Evolutionary conservation across 2,113 vertebrate genomes (phyloP).

Genomic region (Synchiropus splendidus): DNA sequence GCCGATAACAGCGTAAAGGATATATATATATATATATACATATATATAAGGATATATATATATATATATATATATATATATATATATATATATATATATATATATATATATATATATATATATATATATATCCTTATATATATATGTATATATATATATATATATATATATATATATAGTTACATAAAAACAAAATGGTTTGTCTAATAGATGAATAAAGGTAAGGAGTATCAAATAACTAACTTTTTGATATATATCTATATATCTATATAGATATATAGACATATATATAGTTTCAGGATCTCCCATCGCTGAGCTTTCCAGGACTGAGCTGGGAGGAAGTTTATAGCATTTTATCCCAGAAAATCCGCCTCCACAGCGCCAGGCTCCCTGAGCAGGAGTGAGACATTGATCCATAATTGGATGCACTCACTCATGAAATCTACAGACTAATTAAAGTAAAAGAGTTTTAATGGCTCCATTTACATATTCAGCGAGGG

Average conservation of each 20-base stretch:
- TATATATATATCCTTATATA: too few species aligned
- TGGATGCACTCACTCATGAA: conserved; percentile 65
- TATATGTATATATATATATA: too few species aligned
- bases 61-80: neutral
- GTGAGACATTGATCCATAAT: conserved; percentile 71
- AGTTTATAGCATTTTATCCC: conserved; percentile 49
- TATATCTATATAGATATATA: too few species aligned
- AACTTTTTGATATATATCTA: too few species aligned
- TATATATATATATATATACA: neutral
- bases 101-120: too few species aligned
- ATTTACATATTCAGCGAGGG: conserved; percentile 56
- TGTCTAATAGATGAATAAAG: too few species aligned
- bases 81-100: too few species aligned
- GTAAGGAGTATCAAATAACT: too few species aligned
- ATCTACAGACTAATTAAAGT: conserved; percentile 69
- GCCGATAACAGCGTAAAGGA: neutral
- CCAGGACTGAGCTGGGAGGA: conserved; percentile 20
- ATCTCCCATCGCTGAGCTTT: conserved; percentile 42
- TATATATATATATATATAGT: too few species aligned
- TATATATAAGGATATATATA: too few species aligned
- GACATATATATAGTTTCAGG: neutral
- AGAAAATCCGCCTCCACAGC: conserved; percentile 33
- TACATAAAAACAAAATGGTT: too few species aligned
- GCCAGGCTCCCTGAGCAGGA: conserved; percentile 44
- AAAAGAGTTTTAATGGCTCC: conserved; percentile 56